These are phyloP conservation scores for Gobio gobio DNA, from an alignment of 2,113 vertebrate genomes.

Conservation along the genomic window DNA sequence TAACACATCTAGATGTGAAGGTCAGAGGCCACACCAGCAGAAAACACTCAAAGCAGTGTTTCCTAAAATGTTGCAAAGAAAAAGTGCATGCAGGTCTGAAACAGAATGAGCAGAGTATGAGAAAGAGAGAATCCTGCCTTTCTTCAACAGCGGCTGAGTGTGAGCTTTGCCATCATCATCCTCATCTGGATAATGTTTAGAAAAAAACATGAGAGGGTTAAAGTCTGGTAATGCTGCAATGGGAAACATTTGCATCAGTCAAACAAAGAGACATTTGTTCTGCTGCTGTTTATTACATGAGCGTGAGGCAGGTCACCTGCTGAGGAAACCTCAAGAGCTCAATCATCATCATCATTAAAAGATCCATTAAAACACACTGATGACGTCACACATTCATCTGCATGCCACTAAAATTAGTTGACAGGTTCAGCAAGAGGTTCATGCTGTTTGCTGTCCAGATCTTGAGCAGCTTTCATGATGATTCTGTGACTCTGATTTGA, in stretches of 20 bases:
- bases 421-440: too few species aligned
- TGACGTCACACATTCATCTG: neutral
- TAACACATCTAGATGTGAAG: conserved; percentile 27
- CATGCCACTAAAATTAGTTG: too few species aligned
- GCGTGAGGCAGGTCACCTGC: neutral
- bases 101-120: conserved; percentile 35
- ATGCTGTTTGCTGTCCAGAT: too few species aligned
- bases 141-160: conserved; percentile 96
- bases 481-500: too few species aligned
- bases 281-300: neutral
- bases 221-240: conserved; percentile 69
- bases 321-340: neutral
- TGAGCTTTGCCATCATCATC: conserved; percentile 94
- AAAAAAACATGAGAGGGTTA: conserved; percentile 80
- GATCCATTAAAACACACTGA: neutral
- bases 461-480: too few species aligned
- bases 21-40: conserved; percentile 37
- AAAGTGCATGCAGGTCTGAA: neutral
- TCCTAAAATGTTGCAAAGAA: neutral
- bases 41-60: neutral
- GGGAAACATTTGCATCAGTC: conserved; percentile 49
- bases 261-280: conserved; percentile 52
- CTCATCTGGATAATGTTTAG: conserved; percentile 88
- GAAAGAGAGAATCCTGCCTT: conserved; percentile 87
- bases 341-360: neutral